Evolutionary conservation across 92 coral and sea anemone species (phyloP), one percentile per base, ranked within the genome.

Genomic region (Bergia sp.): DNA sequence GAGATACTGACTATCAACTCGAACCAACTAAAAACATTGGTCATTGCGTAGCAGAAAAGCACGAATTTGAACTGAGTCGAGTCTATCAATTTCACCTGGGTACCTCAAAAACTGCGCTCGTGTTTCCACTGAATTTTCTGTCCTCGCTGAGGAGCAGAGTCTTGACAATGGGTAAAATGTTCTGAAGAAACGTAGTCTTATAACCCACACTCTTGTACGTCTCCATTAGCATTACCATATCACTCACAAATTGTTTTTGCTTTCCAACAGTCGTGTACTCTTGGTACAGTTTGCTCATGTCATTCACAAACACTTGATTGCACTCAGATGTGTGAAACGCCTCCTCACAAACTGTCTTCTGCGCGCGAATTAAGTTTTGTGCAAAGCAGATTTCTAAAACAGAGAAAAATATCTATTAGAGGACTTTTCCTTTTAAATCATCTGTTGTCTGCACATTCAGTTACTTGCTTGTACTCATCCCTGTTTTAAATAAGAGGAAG

Each of bases 341-440:
- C 3, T 82, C 88, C 76, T 91, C 92, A 15, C 91, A 53, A 43
- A 89, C 84, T 73, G 45, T 90, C 49, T 88, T 80, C 50, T 94
- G 93, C 5, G 94, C 91, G 45, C 90, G 82, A 53, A 97, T 89
- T 53, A 93, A 88, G 41, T 91, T 88, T 73, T 91, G 90, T 18
- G 95, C 89, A 73, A 91, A 90, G 49, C 88, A 94, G 61, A 97
- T 86, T 90, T 97, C 99, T 97, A 77, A 15, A 83, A 73, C 29
- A 58, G 67, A 84, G 61, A 44, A 38, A 39, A 89, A 90, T 41
- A 15, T 37, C 65, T 36, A 37, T 53, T 20, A 47, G 67, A 47
- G 55, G 36, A 39, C 13, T 65, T 4, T 11, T 38, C 11, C 37
- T 10, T 53, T 12, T 12, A 12, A 53, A 47, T 11, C 3, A 3